Evolutionary conservation across 2,888 invertebrate genomes (phyloP).

Genomic region (Tenthredo scrophulariae): DNA sequence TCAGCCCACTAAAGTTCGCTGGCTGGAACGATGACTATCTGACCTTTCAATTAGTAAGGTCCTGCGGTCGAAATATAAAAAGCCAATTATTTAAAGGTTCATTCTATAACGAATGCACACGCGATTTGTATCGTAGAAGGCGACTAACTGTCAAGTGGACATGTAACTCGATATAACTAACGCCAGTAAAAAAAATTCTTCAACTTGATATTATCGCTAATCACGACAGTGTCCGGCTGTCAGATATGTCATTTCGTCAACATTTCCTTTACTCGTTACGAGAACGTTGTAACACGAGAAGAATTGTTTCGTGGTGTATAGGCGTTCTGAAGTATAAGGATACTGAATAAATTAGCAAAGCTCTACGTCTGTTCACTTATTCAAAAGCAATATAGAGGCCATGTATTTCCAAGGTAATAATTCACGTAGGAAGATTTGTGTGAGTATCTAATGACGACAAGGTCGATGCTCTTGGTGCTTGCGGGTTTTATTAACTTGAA

Average conservation of each 20-base stretch:
- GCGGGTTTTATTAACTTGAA: conserved; percentile 15
- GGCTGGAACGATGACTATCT: neutral
- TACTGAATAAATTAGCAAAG: conserved; percentile 14
- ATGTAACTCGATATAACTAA: conserved; percentile 33
- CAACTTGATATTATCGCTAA: conserved; percentile 14
- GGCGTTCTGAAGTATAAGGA: neutral
- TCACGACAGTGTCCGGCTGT: conserved; percentile 39
- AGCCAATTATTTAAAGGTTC: conserved; percentile 8
- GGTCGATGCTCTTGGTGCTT: neutral
- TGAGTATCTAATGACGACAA: conserved; percentile 15
- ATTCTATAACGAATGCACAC: conserved; percentile 2
- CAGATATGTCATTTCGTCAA: conserved; percentile 23
- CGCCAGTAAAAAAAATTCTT: conserved; percentile 7
- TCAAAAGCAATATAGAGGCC: conserved; percentile 5
- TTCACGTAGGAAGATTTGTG: neutral
- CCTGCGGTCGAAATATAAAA: conserved; percentile 2
- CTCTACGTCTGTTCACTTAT: conserved; percentile 5
- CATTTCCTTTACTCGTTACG: neutral
- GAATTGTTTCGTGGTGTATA: neutral
- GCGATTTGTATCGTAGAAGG: conserved; percentile 18
- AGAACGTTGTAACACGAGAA: neutral
- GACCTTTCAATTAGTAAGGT: conserved; percentile 43
- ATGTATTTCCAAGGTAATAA: conserved; percentile 27
- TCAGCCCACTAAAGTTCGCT: neutral
- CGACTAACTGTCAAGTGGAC: conserved; percentile 21